Evolutionary conservation across 2,888 invertebrate species (phyloP), one percentile per base, ranked within the genome.

Genomic region (Liopterus haemorrhoidalis): DNA sequence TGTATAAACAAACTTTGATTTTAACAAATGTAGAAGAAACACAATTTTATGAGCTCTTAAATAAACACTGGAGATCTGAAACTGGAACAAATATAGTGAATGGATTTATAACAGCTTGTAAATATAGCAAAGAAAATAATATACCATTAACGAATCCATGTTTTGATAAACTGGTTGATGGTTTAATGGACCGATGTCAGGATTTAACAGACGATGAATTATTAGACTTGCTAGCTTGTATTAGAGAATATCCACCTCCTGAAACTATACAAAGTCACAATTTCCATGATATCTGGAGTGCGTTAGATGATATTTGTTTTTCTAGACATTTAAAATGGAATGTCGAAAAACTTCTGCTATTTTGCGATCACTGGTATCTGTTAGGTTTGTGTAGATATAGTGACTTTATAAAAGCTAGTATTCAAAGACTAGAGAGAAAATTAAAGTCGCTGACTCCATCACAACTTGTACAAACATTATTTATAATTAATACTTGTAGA

Each of bases 381-480:
- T 56, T 82, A 14, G 28, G 55, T 57, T 65, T 78, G 38, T 68
- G 69, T 2, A 72, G 69, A 58, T 60, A 68, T 9, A 71, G 76
- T 51, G 75, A 79, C 48, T 86, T 73, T 61, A 68, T 74, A 15
- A 66, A 61, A 53, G 69, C 70, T 49, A 67, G 73, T 16, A 53
- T 82, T 8, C 72, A 73, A 33, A 78, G 72, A 59, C 53, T 81
- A 4, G 67, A 75, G 1, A 65, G 67, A n/a, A 80, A 75, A 61
- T 67, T 78, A 9, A 68, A 72, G n/a, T 70, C 69, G 33, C 62
- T 88, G 49, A 72, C 72, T 3, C 71, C 78, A 2, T 67, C 73
- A 36, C 76, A 85, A 57, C 59, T 85, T 38, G 74, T 87, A 0
- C 80, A 82, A 55, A 70, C 76, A 22, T 70, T 83, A 67, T 86